Evolutionary conservation across 2,888 invertebrate species (phyloP).

Genomic region (Ornithoptera priamus): DNA sequence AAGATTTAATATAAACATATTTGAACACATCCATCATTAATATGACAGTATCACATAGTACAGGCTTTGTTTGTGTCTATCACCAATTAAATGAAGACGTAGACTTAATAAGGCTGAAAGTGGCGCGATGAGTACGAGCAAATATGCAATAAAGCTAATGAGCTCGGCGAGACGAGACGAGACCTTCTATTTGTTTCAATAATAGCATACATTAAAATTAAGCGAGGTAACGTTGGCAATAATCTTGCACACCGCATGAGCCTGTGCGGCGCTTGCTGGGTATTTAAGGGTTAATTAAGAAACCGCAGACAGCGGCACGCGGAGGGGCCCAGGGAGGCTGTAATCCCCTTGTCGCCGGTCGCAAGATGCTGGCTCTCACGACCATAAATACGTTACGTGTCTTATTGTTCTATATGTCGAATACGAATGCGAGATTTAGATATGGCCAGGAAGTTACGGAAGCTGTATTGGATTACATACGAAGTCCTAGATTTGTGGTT

Average conservation of each 20-base stretch:
- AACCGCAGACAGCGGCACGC: slow-evolving; percentile 65
- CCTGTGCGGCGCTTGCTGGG: slow-evolving; percentile 59
- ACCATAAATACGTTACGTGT: slow-evolving; percentile 39
- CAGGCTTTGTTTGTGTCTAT: slow-evolving; percentile 25
- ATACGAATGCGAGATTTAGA: background rate
- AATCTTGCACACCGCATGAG: slow-evolving; percentile 66
- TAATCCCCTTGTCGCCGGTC: slow-evolving; percentile 74
- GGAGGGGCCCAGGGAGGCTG: slow-evolving; percentile 47
- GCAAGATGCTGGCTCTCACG: slow-evolving; percentile 56
- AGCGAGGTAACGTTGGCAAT: slow-evolving; percentile 70
- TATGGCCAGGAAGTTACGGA: background rate
- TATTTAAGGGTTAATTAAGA: slow-evolving; percentile 79
- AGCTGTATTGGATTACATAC: background rate
- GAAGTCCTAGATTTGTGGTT: background rate
- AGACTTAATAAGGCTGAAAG: slow-evolving; percentile 39
- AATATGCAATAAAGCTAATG: slow-evolving; percentile 51
- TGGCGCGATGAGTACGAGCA: slow-evolving; percentile 38
- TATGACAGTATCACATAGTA: background rate
- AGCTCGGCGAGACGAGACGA: slow-evolving; percentile 47
- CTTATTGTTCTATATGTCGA: slow-evolving; percentile 38
- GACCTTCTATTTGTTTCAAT: slow-evolving; percentile 67
- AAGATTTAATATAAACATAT: slow-evolving; percentile 35
- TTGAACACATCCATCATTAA: slow-evolving; percentile 25
- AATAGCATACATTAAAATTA: slow-evolving; percentile 71
- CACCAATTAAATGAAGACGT: slow-evolving; percentile 29